Evolutionary conservation across 2,113 vertebrate species (phyloP).

Genomic region (Trematomus loennbergii): DNA sequence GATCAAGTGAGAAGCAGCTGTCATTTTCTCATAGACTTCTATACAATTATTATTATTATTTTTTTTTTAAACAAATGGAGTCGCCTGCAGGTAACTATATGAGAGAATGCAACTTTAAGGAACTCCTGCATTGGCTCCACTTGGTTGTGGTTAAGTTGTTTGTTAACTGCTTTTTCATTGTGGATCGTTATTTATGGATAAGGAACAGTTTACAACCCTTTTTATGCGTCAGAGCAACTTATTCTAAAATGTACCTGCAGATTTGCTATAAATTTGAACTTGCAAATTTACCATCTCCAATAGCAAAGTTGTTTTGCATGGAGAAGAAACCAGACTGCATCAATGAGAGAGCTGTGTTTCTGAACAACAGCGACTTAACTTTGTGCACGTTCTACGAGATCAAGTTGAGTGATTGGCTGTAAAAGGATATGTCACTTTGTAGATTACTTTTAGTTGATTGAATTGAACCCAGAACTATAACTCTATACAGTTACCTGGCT

Average conservation of each 20-base stretch:
- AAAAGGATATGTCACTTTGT: slow-evolving; percentile 7
- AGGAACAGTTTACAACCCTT: background rate
- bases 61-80: too few species aligned
- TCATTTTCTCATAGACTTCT: too few species aligned
- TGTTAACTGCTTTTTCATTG: background rate
- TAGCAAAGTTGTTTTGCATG: background rate
- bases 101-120: too few species aligned
- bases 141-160: too few species aligned
- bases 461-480: background rate
- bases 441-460: background rate
- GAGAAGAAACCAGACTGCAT: background rate
- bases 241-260: too few species aligned
- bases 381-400: background rate
- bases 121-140: too few species aligned
- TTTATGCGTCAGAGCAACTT: too few species aligned
- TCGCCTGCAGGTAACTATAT: too few species aligned
- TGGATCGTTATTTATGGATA: background rate
- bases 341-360: background rate
- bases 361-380: background rate
- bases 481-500: background rate
- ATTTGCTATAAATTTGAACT: background rate
- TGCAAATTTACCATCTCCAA: background rate
- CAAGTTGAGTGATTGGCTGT: background rate
- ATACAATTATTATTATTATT: too few species aligned
- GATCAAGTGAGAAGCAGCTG: too few species aligned